Evolutionary conservation across 2,113 vertebrate species (phyloP), one percentile per base, ranked within the genome.

Genomic region (Myocastor coypus): DNA sequence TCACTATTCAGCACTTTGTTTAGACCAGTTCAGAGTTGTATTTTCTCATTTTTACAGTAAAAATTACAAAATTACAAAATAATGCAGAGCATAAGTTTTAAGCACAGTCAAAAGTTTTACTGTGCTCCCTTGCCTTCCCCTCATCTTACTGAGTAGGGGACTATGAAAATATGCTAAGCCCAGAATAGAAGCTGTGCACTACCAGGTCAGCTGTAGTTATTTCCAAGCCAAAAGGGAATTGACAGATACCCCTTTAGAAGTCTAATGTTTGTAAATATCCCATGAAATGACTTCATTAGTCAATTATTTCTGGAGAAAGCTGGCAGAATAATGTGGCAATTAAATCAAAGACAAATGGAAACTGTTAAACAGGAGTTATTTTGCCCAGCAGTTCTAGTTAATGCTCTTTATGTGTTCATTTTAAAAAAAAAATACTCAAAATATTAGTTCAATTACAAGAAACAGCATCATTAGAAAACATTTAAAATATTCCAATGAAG

Each of bases 291-390:
- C 96, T 97, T 98, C 97, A 97, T 96, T 42, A 0, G 0, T 96
- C 55, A 98, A 98, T 96, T 96, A 96, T 97, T 98, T 95, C 95
- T 97, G 93, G 88, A 97, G 96, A 98, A 98, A 92, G 83, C 96
- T 97, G 97, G 96, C 96, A 92, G 95, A 95, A 96, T 87, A 0
- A 63, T 80, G 46, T 84, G 93, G 96, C 96, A 97, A 98, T 98
- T 98, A 98, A 98, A 97, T 73, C 81, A 83, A 77, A 63, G 96
- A 91, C 96, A 87, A 94, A 96, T 98, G 96, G 97, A 97, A 98
- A 97, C 89, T 97, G 96, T 97, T 98, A 97, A 96, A 98, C 55
- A 61, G 83, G 94, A 94, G 93, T 88, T 96, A 92, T 97, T 98
- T 97, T 97, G 97, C 96, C 96, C 82, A 91, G 86, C 32, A 97